A percentile compares a stretch with the other conserved stretches of the same genome.
Evolutionary conservation across 1,140 invertebrate species (phyloP).

Genomic region (Solen grandis): DNA sequence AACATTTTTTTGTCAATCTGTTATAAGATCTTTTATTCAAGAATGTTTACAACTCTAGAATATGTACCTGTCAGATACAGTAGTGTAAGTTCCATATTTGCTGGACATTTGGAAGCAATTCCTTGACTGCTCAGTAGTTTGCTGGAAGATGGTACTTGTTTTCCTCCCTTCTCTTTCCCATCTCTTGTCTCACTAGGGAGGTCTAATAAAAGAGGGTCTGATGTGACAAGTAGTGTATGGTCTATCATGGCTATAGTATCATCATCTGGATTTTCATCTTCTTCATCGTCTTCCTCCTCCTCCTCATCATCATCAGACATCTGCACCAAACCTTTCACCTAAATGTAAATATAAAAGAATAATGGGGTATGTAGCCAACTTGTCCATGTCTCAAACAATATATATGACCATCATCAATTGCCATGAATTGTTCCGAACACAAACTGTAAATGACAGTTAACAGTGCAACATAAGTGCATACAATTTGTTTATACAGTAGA

Average conservation of each 20-base stretch:
- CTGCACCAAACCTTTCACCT: constrained; percentile 47
- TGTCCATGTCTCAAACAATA: too few species aligned
- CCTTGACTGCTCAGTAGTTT: too few species aligned
- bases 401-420: too few species aligned
- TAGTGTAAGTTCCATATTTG: constrained; percentile 31
- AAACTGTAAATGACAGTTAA: too few species aligned
- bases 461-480: too few species aligned
- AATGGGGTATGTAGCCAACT: too few species aligned
- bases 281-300: constrained; percentile 6
- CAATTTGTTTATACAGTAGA: too few species aligned
- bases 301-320: constrained; percentile 52
- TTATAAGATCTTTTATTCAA: too few species aligned
- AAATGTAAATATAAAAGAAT: neutral
- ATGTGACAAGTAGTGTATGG: constrained; percentile 26
- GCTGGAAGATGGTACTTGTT: neutral
- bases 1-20: too few species aligned
- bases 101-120: neutral
- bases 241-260: constrained; percentile 9
- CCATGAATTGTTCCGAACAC: too few species aligned
- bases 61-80: constrained; percentile 42
- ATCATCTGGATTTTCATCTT: neutral
- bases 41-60: too few species aligned
- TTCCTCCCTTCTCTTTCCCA: neutral
- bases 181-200: neutral
- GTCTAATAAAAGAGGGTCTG: neutral